Evolutionary conservation across 2,888 invertebrate genomes (phyloP), one percentile per base, ranked within the genome.

Genomic region (Brenthis daphne): DNA sequence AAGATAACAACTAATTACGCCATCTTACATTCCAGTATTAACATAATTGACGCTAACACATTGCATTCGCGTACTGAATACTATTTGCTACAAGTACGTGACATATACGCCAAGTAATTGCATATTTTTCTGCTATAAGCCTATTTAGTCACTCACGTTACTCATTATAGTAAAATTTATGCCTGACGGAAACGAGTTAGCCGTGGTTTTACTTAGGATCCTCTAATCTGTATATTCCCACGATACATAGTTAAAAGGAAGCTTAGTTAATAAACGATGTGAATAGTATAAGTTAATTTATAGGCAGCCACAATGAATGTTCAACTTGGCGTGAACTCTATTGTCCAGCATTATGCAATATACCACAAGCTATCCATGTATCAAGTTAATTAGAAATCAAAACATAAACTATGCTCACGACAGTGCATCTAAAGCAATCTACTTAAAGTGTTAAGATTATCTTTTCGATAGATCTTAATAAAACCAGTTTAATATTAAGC

Each of bases 101-200:
- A 64, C 51, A 65, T 43, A 65, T 50, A 61, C 69, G 13, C 48
- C 14, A 61, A 53, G 58, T 57, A 53, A 55, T 50, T 65, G 67
- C 72, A 68, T 65, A 67, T 67, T 67, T 56, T 65, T 67, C 37
- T 65, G 50, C 60, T 60, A 60, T 60, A 64, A 57, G 65, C 50
- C 51, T 56, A 53, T 57, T 65, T 70, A 74, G 73, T 73, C 74
- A 70, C 63, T 61, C 65, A 64, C 70, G 74, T 74, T 70, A 71
- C 71, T 70, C 70, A 74, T 74, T 73, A 69, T 73, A 65, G 67
- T 70, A 70, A 68, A 73, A 69, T 73, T 66, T 70, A 74, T 73
- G 68, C 69, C 54, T 68, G 66, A 69, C 73, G 73, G 74, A 71
- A 71, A 64, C 64, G 51, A 65, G 33, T 65, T 64, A 53, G 61